Conservation (phyloP, 2,797 vertebrate genomes). For the Dromococcyx pavoninus region DNA sequence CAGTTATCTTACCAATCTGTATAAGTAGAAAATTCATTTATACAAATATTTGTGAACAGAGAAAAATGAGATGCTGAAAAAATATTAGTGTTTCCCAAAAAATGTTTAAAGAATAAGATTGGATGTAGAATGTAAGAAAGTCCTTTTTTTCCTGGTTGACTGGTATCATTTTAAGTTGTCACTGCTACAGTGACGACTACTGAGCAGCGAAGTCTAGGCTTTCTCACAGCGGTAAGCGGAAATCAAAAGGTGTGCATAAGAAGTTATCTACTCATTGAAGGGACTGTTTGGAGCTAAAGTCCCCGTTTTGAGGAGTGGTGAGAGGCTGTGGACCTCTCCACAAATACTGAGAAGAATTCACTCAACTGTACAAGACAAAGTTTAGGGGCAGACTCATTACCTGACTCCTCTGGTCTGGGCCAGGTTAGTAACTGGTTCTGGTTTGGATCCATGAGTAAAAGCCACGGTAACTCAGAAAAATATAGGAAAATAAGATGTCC, state of each 20-base stretch:
- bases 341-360: neutral
- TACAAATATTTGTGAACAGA: neutral
- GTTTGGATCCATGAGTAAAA: neutral
- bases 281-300: neutral
- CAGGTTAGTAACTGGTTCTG: neutral
- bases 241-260: too few species aligned
- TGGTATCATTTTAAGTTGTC: neutral
- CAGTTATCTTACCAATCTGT: fast-evolving
- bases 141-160: neutral
- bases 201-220: neutral
- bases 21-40: neutral
- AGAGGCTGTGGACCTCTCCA: neutral
- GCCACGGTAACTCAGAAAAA: neutral
- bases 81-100: neutral
- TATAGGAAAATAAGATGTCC: neutral
- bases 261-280: neutral
- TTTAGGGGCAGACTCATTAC: neutral
- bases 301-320: fast-evolving
- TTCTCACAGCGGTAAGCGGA: too few species aligned
- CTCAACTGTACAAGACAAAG: neutral
- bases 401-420: neutral
- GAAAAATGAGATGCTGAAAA: neutral
- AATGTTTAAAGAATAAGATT: neutral
- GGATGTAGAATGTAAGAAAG: neutral
- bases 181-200: neutral